These are phyloP conservation scores for Cranoglanis bouderius DNA, from an alignment of 2,113 vertebrate genomes.

Conservation along the genomic window DNA sequence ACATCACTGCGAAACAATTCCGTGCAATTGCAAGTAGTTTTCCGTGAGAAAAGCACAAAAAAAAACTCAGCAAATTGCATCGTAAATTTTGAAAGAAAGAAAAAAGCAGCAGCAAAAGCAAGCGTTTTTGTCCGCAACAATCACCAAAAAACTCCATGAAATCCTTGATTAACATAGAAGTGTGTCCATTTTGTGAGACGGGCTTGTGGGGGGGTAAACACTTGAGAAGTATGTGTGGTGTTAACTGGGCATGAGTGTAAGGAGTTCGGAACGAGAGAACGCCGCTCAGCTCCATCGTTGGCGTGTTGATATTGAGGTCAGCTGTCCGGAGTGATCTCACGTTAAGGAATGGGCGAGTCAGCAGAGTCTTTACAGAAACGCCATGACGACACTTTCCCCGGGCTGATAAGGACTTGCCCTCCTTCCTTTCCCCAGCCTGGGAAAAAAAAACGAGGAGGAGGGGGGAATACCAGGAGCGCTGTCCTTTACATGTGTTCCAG, in stretches of 20 bases:
- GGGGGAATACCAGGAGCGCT: conserved; percentile 14
- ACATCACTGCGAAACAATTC: no score
- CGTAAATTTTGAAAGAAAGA: no score
- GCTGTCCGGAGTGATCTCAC: conserved; percentile 80
- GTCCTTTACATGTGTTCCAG: not conserved
- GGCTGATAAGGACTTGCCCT: conserved; percentile 67
- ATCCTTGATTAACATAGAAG: not conserved
- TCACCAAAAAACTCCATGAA: no score
- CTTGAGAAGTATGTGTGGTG: not conserved
- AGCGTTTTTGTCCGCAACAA: not conserved
- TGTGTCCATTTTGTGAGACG: not conserved
- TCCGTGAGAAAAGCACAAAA: no score
- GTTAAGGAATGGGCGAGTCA: conserved; percentile 76
- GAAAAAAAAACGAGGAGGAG: conserved; percentile 43
- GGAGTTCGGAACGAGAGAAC: not conserved
- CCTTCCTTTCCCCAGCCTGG: conserved; percentile 59
- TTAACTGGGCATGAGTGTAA: not conserved
- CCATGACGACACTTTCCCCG: conserved; percentile 75
- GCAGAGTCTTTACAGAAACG: conserved; percentile 73
- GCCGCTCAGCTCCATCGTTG: not conserved
- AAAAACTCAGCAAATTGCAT: no score
- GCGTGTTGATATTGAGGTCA: conserved; percentile 75
- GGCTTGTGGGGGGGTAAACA: not conserved
- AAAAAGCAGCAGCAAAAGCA: no score
- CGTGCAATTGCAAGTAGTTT: no score